Evolutionary conservation across 2,797 vertebrate species (phyloP).

Genomic region (Gymnocypris eckloni): DNA sequence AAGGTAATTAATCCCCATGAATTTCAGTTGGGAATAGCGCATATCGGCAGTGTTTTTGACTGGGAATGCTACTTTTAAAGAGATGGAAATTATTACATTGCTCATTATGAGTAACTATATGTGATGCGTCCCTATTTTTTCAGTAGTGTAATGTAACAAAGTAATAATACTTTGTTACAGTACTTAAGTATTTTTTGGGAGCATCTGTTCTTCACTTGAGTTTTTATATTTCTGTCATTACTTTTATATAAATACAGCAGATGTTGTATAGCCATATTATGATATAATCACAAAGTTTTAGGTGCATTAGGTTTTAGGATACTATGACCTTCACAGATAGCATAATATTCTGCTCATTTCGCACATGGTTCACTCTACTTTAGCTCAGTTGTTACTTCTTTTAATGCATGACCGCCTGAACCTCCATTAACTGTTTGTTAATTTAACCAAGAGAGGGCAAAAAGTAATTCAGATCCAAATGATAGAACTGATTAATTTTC

Average conservation of each 20-base stretch:
- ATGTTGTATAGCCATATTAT: background rate
- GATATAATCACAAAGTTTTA: background rate
- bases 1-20: slow-evolving; percentile 67
- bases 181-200: background rate
- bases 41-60: slow-evolving; percentile 8
- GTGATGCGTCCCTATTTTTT: background rate
- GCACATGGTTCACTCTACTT: slow-evolving; percentile 56
- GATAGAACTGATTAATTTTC: slow-evolving; percentile 58
- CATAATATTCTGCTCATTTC: background rate
- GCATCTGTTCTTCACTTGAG: background rate
- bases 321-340: slow-evolving; percentile 28
- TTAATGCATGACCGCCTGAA: slow-evolving; percentile 51
- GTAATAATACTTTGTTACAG: background rate
- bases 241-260: background rate
- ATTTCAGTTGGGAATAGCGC: slow-evolving; percentile 35
- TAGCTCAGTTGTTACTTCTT: slow-evolving; percentile 60
- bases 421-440: slow-evolving; percentile 49
- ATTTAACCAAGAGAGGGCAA: slow-evolving; percentile 54
- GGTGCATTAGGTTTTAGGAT: background rate
- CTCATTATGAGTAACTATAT: background rate
- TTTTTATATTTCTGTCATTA: background rate
- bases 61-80: background rate
- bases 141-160: background rate
- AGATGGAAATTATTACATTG: background rate
- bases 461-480: slow-evolving; percentile 53